Evolutionary conservation across 2,888 invertebrate genomes (phyloP).

Genomic region (Diarsia mendica): DNA sequence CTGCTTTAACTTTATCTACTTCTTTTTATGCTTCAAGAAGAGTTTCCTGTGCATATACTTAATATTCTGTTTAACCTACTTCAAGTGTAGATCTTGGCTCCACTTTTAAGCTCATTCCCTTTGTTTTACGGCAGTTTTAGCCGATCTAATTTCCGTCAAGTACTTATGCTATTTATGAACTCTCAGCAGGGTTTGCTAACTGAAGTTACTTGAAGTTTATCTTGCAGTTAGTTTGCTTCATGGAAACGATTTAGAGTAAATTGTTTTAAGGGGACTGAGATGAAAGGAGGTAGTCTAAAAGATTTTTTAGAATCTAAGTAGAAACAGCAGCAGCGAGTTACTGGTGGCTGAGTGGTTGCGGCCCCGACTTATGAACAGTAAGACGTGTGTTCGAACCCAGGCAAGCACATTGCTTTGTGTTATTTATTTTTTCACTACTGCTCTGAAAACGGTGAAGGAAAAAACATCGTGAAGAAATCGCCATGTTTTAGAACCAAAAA

Average conservation of each 20-base stretch:
- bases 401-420: too few relatives aligned
- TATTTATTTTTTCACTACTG: too few relatives aligned
- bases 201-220: conserved; percentile 15
- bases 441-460: too few relatives aligned
- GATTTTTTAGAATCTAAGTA: too few relatives aligned
- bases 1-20: neutral
- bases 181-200: conserved; percentile 11
- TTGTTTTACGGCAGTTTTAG: conserved; percentile 48
- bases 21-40: neutral
- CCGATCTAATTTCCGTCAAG: conserved; percentile 52
- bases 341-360: too few relatives aligned
- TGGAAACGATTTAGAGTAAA: neutral
- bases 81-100: conserved; percentile 18
- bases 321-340: neutral
- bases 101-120: conserved; percentile 46
- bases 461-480: too few relatives aligned
- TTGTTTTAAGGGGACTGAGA: neutral
- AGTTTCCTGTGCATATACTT: neutral
- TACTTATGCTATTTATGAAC: conserved; percentile 40
- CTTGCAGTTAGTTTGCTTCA: conserved; percentile 23
- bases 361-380: too few relatives aligned
- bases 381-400: too few relatives aligned
- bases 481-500: neutral
- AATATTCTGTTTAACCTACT: too few relatives aligned
- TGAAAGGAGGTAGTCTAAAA: neutral